phyloP scores from a whole-genome alignment of 2,797 vertebrate genomes.

The Spinibarbus caldwelli region DNA sequence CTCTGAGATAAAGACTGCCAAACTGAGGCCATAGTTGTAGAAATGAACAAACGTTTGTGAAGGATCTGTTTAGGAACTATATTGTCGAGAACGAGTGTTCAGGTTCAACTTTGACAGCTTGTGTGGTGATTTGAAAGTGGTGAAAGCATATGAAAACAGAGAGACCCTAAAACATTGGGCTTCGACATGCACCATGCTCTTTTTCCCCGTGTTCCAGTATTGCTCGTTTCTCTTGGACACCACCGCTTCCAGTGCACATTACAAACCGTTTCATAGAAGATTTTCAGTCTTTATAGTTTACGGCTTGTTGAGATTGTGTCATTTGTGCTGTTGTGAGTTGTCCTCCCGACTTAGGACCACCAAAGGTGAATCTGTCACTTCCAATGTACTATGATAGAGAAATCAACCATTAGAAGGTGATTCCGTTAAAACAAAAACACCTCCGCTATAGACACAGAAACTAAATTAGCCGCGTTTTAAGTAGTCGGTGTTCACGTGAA shows the following conservation, averaged over 20 bases:
- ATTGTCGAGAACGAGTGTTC: not conserved
- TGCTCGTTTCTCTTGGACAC: not conserved
- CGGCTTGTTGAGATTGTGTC: not conserved
- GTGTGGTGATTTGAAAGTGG: too few relatives aligned
- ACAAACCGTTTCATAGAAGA: not conserved
- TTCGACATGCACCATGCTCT: not conserved
- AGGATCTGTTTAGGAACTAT: not conserved
- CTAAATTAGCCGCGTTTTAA: slow-evolving; percentile 15
- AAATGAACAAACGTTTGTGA: not conserved
- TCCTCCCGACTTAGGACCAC: not conserved
- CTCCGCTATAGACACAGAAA: not conserved
- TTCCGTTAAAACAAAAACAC: not conserved
- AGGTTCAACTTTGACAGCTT: not conserved
- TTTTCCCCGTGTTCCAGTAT: not conserved
- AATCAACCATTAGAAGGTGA: not conserved
- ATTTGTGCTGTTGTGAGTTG: not conserved
- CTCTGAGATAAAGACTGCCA: not conserved
- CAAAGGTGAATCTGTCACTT: slow-evolving; percentile 2
- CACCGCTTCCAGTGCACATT: not conserved
- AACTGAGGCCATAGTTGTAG: not conserved
- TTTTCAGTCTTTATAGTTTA: not conserved
- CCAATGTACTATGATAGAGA: not conserved
- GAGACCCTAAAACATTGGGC: not conserved
- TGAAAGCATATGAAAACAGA: not conserved
- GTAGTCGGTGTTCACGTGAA: not conserved